phyloP scores from a whole-genome alignment of 2,797 vertebrate genomes.

The Xenentodon cancila region DNA sequence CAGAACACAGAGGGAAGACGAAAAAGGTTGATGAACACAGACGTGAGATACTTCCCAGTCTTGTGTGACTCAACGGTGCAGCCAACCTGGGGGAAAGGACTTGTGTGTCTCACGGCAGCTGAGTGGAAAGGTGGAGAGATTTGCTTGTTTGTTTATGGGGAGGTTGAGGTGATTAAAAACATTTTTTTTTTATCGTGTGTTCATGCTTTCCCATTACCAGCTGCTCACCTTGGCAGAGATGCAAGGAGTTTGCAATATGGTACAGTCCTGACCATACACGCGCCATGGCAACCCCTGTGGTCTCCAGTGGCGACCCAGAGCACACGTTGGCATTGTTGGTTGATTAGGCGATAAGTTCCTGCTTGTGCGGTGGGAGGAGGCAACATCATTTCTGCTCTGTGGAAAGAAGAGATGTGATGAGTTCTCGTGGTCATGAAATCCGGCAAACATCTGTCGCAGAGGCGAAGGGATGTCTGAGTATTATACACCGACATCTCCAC shows the following conservation, averaged over 20 bases:
- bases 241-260: constrained; percentile 64
- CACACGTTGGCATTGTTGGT: constrained; percentile 57
- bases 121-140: constrained; percentile 52
- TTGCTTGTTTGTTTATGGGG: constrained; percentile 39
- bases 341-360: constrained; percentile 68
- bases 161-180: not conserved
- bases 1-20: constrained; percentile 44
- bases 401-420: constrained; percentile 37
- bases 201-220: constrained; percentile 65
- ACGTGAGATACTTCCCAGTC: constrained; percentile 41
- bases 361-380: constrained; percentile 34
- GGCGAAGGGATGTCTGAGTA: constrained; percentile 28
- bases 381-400: constrained; percentile 43
- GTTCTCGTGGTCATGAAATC: constrained; percentile 40
- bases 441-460: constrained; percentile 60
- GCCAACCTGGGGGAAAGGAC: constrained; percentile 55
- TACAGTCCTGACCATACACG: constrained; percentile 37
- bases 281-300: constrained; percentile 54
- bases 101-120: not conserved
- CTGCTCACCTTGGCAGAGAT: constrained; percentile 78
- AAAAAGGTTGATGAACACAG: constrained; percentile 43
- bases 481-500: constrained; percentile 15
- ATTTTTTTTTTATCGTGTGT: constrained; percentile 28
- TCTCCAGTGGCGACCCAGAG: constrained; percentile 65
- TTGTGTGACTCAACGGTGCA: constrained; percentile 55